A percentile compares a stretch with the other conserved stretches of the same genome.
Evolutionary conservation across 2,797 vertebrate genomes (phyloP).

Genomic region (Peromyscus melanophrys): DNA sequence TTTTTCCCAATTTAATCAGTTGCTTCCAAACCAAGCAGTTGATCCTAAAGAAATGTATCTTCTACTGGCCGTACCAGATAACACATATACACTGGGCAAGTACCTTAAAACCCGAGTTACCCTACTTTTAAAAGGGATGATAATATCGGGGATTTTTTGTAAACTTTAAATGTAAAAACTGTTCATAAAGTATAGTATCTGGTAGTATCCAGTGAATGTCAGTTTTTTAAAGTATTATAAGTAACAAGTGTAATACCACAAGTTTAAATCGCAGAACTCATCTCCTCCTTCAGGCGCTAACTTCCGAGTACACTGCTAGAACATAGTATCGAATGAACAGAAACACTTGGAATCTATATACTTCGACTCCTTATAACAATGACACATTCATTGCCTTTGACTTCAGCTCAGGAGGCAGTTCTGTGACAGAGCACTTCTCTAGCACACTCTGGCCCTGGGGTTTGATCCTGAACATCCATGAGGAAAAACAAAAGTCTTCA

Average conservation of each 20-base stretch:
- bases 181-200: neutral
- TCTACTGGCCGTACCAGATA: neutral
- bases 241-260: neutral
- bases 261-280: neutral
- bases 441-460: neutral
- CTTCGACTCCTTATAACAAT: neutral
- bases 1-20: neutral
- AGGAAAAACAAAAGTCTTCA: neutral
- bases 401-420: neutral
- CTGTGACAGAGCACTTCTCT: neutral
- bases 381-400: neutral
- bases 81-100: neutral
- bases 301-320: neutral
- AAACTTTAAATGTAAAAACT: constrained; percentile 14
- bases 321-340: neutral
- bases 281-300: neutral
- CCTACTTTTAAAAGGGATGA: neutral
- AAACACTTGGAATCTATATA: constrained; percentile 15
- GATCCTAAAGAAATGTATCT: neutral
- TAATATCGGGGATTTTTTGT: neutral
- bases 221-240: neutral
- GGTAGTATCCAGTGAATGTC: neutral
- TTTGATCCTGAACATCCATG: neutral
- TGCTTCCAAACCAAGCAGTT: neutral
- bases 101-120: neutral